phyloP scores from a whole-genome alignment of 1,140 invertebrate species.

The Euura saliciscinereae region DNA sequence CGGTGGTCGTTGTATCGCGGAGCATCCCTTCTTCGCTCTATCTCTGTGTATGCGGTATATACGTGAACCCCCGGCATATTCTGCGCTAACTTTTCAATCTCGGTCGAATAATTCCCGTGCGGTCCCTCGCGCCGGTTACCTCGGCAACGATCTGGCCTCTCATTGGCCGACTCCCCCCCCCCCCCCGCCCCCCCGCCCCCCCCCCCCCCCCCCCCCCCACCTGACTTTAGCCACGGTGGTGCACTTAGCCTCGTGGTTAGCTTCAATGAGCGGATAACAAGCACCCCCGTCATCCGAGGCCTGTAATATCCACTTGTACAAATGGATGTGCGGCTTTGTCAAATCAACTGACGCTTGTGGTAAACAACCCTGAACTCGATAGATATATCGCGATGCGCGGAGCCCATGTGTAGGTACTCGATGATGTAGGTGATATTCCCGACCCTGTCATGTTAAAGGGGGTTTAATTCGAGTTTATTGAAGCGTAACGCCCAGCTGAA shows the following conservation, averaged over 20 bases:
- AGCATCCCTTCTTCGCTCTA: too few species aligned
- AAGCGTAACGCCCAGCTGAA: background rate
- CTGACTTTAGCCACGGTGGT: slow-evolving; percentile 26
- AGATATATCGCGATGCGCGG: background rate
- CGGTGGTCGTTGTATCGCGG: too few species aligned
- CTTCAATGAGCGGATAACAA: slow-evolving; percentile 62
- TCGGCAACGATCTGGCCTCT: slow-evolving; percentile 55
- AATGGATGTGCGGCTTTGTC: slow-evolving; percentile 59
- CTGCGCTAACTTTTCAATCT: slow-evolving; percentile 60
- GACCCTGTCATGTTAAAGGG: background rate
- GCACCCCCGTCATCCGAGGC: slow-evolving; percentile 50
- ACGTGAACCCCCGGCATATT: background rate
- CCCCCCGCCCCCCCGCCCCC: slow-evolving; percentile 31
- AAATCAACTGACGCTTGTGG: slow-evolving; percentile 58
- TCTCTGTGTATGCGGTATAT: background rate
- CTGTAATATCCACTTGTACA: slow-evolving; percentile 57
- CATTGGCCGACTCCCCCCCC: slow-evolving; percentile 51
- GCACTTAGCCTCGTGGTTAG: slow-evolving; percentile 60
- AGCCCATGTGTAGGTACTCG: background rate
- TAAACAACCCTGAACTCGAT: slow-evolving; percentile 41
- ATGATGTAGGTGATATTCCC: background rate
- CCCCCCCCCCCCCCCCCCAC: slow-evolving; percentile 30
- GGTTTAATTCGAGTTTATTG: slow-evolving; percentile 3
- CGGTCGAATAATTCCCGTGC: slow-evolving; percentile 53
- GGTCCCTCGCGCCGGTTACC: slow-evolving; percentile 45